These are phyloP conservation scores for Nemotelus nigrinus DNA, from an alignment of 2,888 invertebrate species.

Conservation along the genomic window DNA sequence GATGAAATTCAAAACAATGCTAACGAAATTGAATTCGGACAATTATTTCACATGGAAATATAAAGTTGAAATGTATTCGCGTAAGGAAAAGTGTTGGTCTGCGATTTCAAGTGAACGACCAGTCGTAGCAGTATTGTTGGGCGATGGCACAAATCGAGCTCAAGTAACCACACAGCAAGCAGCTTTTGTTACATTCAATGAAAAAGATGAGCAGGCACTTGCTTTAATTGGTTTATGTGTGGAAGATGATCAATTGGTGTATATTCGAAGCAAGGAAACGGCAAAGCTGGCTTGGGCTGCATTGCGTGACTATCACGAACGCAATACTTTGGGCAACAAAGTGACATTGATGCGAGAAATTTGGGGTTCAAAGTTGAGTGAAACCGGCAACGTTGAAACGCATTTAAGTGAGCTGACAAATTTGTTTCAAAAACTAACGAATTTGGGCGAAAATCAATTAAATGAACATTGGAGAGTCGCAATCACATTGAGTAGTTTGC, in stretches of 20 bases:
- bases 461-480: not conserved
- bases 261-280: not conserved
- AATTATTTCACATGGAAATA: no score
- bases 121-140: not conserved
- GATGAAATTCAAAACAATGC: no score
- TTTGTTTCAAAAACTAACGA: constrained; percentile 12
- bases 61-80: no score
- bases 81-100: no score
- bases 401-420: not conserved
- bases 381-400: not conserved
- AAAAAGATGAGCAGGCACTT: constrained; percentile 2
- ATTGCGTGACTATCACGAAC: not conserved
- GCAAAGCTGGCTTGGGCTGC: not conserved
- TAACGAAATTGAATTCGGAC: no score
- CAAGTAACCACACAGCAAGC: not conserved
- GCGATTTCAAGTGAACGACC: no score
- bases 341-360: constrained; percentile 3
- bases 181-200: constrained; percentile 1
- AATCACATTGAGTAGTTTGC: constrained; percentile 16
- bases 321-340: not conserved
- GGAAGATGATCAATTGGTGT: not conserved
- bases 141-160: not conserved
- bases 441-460: constrained; percentile 13
- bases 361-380: not conserved
- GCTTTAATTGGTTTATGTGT: not conserved